A percentile compares a stretch with the other conserved stretches of the same genome.
Conservation (phyloP, 1,140 invertebrate genomes). For the Lasioglossum baleicum region DNA sequence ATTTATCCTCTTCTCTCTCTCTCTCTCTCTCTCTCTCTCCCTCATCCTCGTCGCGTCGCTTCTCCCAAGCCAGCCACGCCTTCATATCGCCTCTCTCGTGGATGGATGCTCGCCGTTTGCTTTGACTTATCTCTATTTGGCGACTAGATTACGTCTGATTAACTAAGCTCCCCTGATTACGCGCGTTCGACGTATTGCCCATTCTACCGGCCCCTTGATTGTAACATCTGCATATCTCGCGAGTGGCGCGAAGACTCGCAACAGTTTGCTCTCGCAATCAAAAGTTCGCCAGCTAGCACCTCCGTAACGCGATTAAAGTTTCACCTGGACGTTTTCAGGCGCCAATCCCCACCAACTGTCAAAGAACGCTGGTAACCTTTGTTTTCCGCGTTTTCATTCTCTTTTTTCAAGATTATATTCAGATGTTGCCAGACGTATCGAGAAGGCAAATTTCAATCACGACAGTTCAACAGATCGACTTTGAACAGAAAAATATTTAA, state of each 20-base stretch:
- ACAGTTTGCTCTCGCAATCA: constrained; percentile 35
- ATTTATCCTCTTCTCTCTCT: constrained; percentile 5
- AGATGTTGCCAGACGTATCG: too few species aligned
- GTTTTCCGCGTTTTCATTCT: too few species aligned
- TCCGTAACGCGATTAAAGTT: constrained; percentile 30
- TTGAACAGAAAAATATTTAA: too few species aligned
- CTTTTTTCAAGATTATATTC: too few species aligned
- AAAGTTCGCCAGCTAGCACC: constrained; percentile 2
- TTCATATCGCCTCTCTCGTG: constrained; percentile 24
- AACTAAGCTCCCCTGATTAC: constrained; percentile 43
- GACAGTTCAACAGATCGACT: too few species aligned
- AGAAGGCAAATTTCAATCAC: not conserved
- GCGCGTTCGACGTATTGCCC: constrained; percentile 40
- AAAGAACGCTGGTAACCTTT: too few species aligned
- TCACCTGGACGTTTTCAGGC: not conserved
- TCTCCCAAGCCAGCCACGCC: not conserved
- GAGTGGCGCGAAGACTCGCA: constrained; percentile 15
- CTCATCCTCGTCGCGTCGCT: not conserved
- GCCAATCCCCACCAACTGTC: not conserved
- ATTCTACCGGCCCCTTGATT: constrained; percentile 32
- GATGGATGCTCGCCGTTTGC: constrained; percentile 43
- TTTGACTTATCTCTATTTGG: constrained; percentile 51
- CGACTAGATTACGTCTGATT: constrained; percentile 48
- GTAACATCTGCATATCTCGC: constrained; percentile 45
- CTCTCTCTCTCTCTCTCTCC: not conserved